Percentiles rank a stretch among this genome's conserved stretches.
Evolutionary conservation across 2,797 vertebrate genomes (phyloP).

Genomic region (Galagoides demidoff): DNA sequence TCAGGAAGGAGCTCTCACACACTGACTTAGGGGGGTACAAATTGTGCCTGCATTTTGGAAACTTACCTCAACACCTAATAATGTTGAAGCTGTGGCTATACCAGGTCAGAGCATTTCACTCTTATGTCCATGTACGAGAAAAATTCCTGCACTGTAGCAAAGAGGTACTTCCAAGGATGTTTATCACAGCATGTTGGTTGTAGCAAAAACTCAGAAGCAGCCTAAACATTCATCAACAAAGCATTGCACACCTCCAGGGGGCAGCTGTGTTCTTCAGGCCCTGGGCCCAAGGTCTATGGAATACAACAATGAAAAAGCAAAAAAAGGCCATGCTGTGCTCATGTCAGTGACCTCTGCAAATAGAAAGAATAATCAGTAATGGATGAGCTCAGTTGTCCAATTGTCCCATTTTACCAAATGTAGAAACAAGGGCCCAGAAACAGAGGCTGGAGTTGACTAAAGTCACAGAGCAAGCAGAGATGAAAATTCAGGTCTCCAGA

Average conservation of each 20-base stretch:
- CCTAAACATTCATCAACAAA: background rate
- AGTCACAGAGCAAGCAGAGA: background rate
- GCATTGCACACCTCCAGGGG: background rate
- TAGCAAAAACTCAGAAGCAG: constrained; percentile 11
- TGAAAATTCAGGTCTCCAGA: background rate
- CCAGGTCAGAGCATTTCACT: background rate
- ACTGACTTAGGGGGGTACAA: background rate
- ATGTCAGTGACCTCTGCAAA: background rate
- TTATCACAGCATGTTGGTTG: background rate
- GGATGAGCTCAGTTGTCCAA: background rate
- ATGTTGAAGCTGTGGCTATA: background rate
- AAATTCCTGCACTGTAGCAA: background rate
- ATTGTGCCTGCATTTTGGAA: background rate
- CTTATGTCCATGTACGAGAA: background rate
- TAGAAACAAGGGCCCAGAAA: background rate
- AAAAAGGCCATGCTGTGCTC: background rate
- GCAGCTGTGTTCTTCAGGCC: background rate
- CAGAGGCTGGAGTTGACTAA: background rate
- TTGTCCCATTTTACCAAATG: background rate
- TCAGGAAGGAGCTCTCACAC: background rate
- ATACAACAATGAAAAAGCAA: background rate
- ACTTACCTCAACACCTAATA: background rate
- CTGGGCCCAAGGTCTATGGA: background rate
- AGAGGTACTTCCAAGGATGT: background rate
- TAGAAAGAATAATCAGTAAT: background rate